Conservation (phyloP, 2,888 invertebrate genomes). For the Parnassius smintheus region DNA sequence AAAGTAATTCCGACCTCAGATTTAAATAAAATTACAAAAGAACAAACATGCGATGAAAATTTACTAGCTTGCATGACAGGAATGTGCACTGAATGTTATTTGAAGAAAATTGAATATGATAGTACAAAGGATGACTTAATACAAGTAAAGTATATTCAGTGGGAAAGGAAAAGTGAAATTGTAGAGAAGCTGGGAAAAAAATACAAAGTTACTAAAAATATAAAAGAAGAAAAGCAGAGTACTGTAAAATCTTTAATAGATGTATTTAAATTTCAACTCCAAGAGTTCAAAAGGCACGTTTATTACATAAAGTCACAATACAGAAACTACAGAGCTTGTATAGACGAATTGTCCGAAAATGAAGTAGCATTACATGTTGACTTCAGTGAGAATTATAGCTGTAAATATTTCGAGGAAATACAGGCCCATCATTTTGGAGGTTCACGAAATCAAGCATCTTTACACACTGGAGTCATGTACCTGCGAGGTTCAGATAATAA, state of each 20-base stretch:
- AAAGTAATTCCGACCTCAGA: slow-evolving; percentile 11
- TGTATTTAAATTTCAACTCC: not conserved
- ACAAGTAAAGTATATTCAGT: too few species aligned
- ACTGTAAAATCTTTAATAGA: not conserved
- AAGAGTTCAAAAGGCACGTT: slow-evolving; percentile 1
- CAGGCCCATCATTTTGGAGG: not conserved
- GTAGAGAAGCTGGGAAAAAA: not conserved
- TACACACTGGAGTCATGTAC: not conserved
- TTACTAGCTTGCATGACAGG: too few species aligned
- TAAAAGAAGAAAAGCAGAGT: not conserved
- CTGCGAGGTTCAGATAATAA: slow-evolving; percentile 9
- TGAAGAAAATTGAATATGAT: too few species aligned
- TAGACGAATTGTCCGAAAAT: not conserved
- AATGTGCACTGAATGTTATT: too few species aligned
- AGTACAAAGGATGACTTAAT: too few species aligned
- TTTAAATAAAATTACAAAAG: not conserved
- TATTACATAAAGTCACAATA: not conserved
- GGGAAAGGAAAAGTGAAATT: too few species aligned
- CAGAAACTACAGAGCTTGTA: slow-evolving; percentile 1
- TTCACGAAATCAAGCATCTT: slow-evolving; percentile 3
- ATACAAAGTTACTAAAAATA: not conserved
- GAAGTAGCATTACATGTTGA: slow-evolving; percentile 12
- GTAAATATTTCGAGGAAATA: slow-evolving; percentile 1
- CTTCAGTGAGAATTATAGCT: not conserved
- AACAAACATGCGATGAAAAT: too few species aligned